Evolutionary conservation across 2,113 vertebrate genomes (phyloP).

Genomic region (Ramphastos sulfuratus): DNA sequence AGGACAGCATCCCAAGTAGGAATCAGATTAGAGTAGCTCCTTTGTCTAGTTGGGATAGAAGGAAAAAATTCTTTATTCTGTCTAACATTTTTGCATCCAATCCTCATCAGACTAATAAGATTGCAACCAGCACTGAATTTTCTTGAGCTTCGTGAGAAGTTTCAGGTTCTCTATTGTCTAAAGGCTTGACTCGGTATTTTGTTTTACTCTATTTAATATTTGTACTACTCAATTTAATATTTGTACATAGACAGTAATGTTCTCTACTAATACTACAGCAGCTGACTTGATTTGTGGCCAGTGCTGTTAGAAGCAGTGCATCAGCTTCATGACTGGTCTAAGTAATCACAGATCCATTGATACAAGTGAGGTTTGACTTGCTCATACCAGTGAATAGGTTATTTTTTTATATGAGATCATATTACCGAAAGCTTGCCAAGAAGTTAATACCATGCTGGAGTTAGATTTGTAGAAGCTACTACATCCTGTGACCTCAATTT

Average conservation of each 20-base stretch:
- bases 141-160: neutral
- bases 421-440: constrained; percentile 41
- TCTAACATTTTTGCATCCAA: neutral
- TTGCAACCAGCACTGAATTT: neutral
- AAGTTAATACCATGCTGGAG: constrained; percentile 14
- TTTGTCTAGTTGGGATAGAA: neutral
- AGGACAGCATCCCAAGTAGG: neutral
- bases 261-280: neutral
- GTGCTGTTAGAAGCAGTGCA: neutral
- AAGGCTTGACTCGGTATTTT: neutral
- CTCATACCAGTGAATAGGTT: neutral
- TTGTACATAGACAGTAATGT: neutral
- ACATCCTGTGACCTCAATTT: constrained; percentile 45
- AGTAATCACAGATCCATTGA: neutral
- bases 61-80: neutral
- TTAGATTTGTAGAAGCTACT: constrained; percentile 47
- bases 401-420: neutral
- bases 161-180: neutral
- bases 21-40: neutral
- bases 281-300: neutral
- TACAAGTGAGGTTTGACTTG: constrained; percentile 1
- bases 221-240: neutral
- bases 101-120: neutral
- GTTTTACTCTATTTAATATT: neutral
- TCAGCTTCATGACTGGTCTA: neutral